phyloP scores from a whole-genome alignment of 2,113 vertebrate genomes.

The Corvus moneduloides region DNA sequence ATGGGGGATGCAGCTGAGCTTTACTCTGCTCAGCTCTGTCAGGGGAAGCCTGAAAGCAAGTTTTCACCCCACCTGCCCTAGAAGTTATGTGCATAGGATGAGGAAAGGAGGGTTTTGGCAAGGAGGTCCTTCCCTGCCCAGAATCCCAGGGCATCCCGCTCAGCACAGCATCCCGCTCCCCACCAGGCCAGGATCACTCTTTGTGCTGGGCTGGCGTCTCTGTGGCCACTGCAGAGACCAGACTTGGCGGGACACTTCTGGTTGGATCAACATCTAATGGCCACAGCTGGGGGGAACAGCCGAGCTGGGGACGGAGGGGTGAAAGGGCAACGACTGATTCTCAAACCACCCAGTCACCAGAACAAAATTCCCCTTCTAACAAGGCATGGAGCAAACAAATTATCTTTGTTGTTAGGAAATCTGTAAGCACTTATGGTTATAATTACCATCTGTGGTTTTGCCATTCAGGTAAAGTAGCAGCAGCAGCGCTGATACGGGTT shows the following conservation, averaged over 20 bases:
- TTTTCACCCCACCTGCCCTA: not conserved
- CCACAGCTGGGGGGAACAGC: slow-evolving; percentile 15
- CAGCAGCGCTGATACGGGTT: slow-evolving; percentile 48
- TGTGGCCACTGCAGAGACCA: not conserved
- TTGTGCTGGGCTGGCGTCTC: not conserved
- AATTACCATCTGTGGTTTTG: slow-evolving; percentile 76
- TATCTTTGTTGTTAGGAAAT: slow-evolving; percentile 81
- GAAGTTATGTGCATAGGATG: rapidly evolving
- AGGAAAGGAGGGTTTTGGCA: not conserved
- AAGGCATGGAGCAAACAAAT: slow-evolving; percentile 80
- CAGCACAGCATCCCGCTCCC: not conserved
- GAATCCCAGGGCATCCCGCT: not conserved
- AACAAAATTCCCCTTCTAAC: slow-evolving; percentile 72
- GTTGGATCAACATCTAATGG: slow-evolving; percentile 58
- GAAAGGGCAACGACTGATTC: slow-evolving; percentile 70
- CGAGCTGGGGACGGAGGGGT: slow-evolving; percentile 51
- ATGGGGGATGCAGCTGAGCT: not conserved
- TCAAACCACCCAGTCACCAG: slow-evolving; percentile 72
- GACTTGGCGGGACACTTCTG: not conserved
- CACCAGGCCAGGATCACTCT: not conserved
- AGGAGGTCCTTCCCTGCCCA: not conserved
- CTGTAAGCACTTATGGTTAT: slow-evolving; percentile 79
- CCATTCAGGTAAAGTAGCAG: slow-evolving; percentile 73
- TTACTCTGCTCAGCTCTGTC: not conserved
- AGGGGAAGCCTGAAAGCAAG: not conserved